Evolutionary conservation across 92 coral and sea anemone genomes (phyloP).

Genomic region (Diadumene lineata): DNA sequence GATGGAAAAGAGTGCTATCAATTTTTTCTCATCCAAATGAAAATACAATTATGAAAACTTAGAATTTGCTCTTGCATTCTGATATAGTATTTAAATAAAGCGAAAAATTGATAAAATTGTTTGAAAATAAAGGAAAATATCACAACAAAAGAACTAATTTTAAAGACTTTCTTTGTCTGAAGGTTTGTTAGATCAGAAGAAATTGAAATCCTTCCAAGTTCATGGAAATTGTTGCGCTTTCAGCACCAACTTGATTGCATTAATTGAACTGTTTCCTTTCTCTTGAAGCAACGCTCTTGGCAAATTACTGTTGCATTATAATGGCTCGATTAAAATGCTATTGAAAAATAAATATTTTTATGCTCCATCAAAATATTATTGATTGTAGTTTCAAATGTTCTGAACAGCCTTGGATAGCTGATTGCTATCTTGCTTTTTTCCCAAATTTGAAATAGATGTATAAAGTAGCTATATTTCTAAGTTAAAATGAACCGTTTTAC

Average conservation of each 20-base stretch:
- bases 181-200: too few relatives aligned
- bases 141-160: not conserved
- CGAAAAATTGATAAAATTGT: not conserved
- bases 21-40: too few relatives aligned
- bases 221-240: not conserved
- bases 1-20: not conserved
- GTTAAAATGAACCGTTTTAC: too few relatives aligned
- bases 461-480: not conserved
- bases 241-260: not conserved
- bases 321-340: constrained; percentile 9
- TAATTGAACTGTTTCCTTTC: constrained; percentile 3
- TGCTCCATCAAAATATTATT: constrained; percentile 5
- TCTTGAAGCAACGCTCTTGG: constrained; percentile 1
- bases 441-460: not conserved
- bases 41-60: too few relatives aligned
- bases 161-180: not conserved
- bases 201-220: too few relatives aligned
- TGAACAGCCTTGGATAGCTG: not conserved
- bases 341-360: constrained; percentile 16
- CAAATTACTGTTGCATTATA: constrained; percentile 1
- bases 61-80: too few relatives aligned
- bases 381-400: not conserved
- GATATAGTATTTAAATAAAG: too few relatives aligned
- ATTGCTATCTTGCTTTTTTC: not conserved
- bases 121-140: not conserved